Conservation (phyloP, 2,113 vertebrate genomes). For the Phocoena phocoena region DNA sequence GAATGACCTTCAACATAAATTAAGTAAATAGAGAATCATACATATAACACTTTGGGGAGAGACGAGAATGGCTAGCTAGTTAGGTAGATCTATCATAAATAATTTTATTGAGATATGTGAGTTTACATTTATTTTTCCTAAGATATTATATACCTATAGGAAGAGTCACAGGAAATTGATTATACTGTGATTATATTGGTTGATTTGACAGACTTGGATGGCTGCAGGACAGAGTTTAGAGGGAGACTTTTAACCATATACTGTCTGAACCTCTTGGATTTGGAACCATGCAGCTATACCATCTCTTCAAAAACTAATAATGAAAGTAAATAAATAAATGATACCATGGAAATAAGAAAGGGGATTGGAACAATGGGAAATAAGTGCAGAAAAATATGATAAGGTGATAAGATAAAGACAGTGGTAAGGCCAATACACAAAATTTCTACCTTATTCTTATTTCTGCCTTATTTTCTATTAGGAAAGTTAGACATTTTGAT, state of each 20-base stretch:
- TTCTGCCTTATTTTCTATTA: not conserved
- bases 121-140: not conserved
- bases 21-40: not conserved
- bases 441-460: not conserved
- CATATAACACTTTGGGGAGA: not conserved
- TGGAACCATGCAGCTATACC: not conserved
- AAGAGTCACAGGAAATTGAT: not conserved
- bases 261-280: not conserved
- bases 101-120: not conserved
- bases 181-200: not conserved
- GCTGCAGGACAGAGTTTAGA: not conserved
- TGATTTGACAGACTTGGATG: not conserved
- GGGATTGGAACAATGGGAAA: not conserved
- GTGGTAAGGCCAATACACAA: not conserved
- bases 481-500: not conserved
- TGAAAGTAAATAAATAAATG: not conserved
- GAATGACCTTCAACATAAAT: not conserved
- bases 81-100: not conserved
- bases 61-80: not conserved
- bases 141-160: not conserved
- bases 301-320: not conserved
- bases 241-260: not conserved
- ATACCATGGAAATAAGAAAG: not conserved
- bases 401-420: not conserved
- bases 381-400: not conserved